Conservation (phyloP, 2,888 invertebrate genomes). For the Metalampra italica region DNA sequence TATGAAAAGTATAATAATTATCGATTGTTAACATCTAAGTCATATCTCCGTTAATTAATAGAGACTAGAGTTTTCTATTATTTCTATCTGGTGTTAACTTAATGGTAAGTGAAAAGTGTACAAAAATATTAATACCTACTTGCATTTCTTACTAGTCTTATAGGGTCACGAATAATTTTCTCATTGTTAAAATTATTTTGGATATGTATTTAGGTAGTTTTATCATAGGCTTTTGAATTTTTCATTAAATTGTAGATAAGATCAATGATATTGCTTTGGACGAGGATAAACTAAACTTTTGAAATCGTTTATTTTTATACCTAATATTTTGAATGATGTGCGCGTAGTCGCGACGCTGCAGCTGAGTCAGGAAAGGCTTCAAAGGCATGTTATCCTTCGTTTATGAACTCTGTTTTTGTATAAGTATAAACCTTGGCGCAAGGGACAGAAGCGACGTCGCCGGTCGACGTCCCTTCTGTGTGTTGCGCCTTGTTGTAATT, state of each 20-base stretch:
- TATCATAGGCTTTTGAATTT: constrained; percentile 20
- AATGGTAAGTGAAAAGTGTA: constrained; percentile 73
- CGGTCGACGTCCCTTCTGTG: too few relatives aligned
- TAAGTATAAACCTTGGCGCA: not conserved
- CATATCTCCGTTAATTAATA: constrained; percentile 71
- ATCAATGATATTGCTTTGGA: constrained; percentile 49
- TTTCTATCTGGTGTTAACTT: constrained; percentile 74
- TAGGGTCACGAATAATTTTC: constrained; percentile 60
- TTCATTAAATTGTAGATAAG: constrained; percentile 40
- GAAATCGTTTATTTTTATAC: constrained; percentile 72
- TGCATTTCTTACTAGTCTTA: constrained; percentile 76
- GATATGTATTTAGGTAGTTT: constrained; percentile 31
- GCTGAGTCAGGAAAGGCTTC: constrained; percentile 39
- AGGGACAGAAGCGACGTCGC: too few relatives aligned
- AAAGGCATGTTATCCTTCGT: constrained; percentile 26
- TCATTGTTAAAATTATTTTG: constrained; percentile 41
- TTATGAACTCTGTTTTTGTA: constrained; percentile 19
- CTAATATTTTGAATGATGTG: constrained; percentile 63
- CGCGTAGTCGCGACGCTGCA: constrained; percentile 35
- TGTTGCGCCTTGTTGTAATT: not conserved
- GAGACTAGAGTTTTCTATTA: constrained; percentile 56
- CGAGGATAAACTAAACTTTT: constrained; percentile 45
- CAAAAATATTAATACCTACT: constrained; percentile 67
- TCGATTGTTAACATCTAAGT: constrained; percentile 69
- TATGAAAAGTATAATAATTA: constrained; percentile 27